A percentile compares a stretch with the other conserved stretches of the same genome.
Conservation (phyloP, 1,140 invertebrate species). For the Euglossa dilemma region DNA sequence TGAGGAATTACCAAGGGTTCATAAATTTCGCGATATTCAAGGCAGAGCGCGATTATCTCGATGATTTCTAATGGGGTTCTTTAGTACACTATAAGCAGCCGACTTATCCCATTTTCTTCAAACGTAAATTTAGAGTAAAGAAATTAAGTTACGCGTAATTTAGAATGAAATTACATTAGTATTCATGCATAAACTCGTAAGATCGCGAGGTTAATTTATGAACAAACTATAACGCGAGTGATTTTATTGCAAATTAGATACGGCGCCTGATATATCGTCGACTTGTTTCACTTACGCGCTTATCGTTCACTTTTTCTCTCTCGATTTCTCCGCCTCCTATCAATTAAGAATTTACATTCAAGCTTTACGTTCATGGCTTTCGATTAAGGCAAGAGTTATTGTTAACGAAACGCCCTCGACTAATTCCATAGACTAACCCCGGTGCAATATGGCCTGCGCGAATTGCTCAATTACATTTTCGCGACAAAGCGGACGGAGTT, state of each 20-base stretch:
- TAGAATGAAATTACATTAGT: neutral
- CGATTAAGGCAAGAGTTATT: neutral
- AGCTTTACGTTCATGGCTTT: no score
- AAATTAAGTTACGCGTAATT: neutral
- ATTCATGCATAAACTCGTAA: no score
- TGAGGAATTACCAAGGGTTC: neutral
- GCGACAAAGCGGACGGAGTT: slow-evolving; percentile 1
- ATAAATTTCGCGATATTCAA: neutral
- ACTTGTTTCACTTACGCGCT: neutral
- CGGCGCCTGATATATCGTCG: neutral
- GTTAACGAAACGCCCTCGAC: neutral
- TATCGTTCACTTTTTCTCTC: fast-evolving
- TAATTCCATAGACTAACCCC: neutral
- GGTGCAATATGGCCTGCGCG: neutral
- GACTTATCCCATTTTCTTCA: no score
- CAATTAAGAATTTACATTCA: neutral
- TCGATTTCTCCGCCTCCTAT: neutral
- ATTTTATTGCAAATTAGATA: neutral
- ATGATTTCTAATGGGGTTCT: no score
- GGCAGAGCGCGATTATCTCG: no score
- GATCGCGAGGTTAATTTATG: neutral
- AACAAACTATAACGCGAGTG: no score
- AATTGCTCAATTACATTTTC: neutral
- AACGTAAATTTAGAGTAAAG: no score
- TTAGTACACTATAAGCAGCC: no score